Base-by-base conservation (phyloP, 1,140 invertebrate genomes). In the Magallana gigas region DNA sequence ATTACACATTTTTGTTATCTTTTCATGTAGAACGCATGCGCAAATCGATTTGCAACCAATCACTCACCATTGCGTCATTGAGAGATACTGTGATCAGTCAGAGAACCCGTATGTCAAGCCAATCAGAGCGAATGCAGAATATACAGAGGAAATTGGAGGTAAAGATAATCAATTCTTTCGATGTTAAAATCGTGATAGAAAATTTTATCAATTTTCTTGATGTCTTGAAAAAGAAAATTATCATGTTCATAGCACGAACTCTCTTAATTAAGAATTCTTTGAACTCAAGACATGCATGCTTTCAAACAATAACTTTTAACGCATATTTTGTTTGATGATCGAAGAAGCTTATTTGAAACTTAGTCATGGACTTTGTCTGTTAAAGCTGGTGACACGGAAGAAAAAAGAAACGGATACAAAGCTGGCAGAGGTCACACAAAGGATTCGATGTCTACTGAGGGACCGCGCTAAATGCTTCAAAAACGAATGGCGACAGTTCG, bases 401-500 rank as follows among this genome's bases (percentile, higher is more conserved):
- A 80, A 64, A 29, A 68, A 29, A 5, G 60, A 60, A 18, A 81
- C 84, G 36, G 85, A 88, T 9, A 8, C 14, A 0, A 88, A 76
- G 29, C 36, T 89, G n/a, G 23, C n/a, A 8, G 88, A 89, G 80
- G 86, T 89, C 82, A 89, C 85, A 23, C 57, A 71, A 7, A 76
- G 85, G 11, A 71, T 89, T 2, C 83, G 81, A n/a, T 57, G 11
- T 36, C 76, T 89, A 12, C 83, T 89, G 5, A 83, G 68, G 56
- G 64, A 58, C 0, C 60, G 88, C 11, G 81, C 62, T 1, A 89
- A 89, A 81, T 85, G 86, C 56, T 76, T 86, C 14, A 59, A 68
- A 14, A 59, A 80, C 48, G 88, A 89, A 68, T 89, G 88, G 88
- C 85, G 88, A 16, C 85, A 81, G 18, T 86, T 89, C 29, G 88